Evolutionary conservation across 2,113 vertebrate genomes (phyloP).

Genomic region (Lepus timidus): DNA sequence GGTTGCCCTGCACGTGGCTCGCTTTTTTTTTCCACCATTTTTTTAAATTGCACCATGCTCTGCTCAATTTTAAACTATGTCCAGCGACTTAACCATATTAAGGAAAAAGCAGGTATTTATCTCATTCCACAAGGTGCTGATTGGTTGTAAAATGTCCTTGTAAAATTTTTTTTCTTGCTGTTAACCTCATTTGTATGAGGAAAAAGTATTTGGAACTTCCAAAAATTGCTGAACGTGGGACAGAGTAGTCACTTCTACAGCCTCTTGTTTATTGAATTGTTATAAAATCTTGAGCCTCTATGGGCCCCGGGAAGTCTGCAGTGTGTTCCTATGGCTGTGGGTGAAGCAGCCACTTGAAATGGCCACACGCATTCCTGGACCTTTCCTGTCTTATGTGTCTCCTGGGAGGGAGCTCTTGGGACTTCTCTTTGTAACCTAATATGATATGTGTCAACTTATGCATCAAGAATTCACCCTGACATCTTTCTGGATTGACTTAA

Average conservation of each 20-base stretch:
- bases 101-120: conserved; percentile 74
- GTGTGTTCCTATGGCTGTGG: conserved; percentile 22
- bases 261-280: conserved; percentile 41
- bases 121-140: conserved; percentile 72
- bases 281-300: conserved; percentile 26
- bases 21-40: neutral
- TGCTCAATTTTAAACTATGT: conserved; percentile 60
- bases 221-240: conserved; percentile 14
- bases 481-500: conserved; percentile 78
- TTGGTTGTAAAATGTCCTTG: conserved; percentile 76
- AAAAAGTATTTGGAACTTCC: conserved; percentile 65
- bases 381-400: conserved; percentile 57
- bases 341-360: neutral
- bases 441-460: conserved; percentile 76
- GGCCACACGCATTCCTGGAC: neutral
- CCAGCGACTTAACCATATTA: conserved; percentile 63
- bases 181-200: conserved; percentile 67
- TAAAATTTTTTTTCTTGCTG: conserved; percentile 72
- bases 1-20: neutral
- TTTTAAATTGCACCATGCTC: conserved; percentile 27
- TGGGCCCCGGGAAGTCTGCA: conserved; percentile 24
- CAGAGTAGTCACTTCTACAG: conserved; percentile 22
- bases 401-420: conserved; percentile 69
- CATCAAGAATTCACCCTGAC: conserved; percentile 78
- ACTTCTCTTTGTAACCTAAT: conserved; percentile 76